Percentiles rank a stretch among this genome's conserved stretches.
Conservation (phyloP, 1,140 invertebrate species). For the Muscidifurax raptorellus region DNA sequence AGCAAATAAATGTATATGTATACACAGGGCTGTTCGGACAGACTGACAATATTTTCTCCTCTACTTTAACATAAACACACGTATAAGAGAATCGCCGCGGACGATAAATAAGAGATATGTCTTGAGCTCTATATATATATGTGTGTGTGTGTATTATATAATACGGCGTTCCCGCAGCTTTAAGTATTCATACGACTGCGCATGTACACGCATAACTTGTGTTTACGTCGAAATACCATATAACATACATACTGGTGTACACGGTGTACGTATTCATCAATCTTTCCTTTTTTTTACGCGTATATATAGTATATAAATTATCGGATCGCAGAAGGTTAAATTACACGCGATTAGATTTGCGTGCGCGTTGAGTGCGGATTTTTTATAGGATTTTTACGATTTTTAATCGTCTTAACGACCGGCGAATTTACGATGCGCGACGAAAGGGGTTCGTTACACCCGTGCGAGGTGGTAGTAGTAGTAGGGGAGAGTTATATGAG, state of each 20-base stretch:
- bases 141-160: background rate
- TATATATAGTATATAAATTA: no score
- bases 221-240: no score
- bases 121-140: no score
- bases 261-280: no score
- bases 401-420: conserved; percentile 48
- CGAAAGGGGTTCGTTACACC: conserved; percentile 38
- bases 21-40: background rate
- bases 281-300: no score
- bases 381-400: conserved; percentile 42
- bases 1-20: conserved; percentile 49
- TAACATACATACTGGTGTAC: no score
- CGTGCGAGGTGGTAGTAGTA: background rate
- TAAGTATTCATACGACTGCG: no score
- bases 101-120: conserved; percentile 3
- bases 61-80: conserved; percentile 2
- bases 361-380: background rate
- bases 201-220: no score
- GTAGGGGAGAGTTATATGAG: background rate
- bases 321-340: no score
- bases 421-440: conserved; percentile 41
- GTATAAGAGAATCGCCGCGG: background rate
- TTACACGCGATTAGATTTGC: background rate
- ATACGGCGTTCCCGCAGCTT: background rate
- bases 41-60: background rate